Percentiles rank a stretch among this genome's conserved stretches.
These are phyloP conservation scores for Hypocryptadius cinnamomeus DNA, from an alignment of 2,113 vertebrate genomes.

Conservation along the genomic window DNA sequence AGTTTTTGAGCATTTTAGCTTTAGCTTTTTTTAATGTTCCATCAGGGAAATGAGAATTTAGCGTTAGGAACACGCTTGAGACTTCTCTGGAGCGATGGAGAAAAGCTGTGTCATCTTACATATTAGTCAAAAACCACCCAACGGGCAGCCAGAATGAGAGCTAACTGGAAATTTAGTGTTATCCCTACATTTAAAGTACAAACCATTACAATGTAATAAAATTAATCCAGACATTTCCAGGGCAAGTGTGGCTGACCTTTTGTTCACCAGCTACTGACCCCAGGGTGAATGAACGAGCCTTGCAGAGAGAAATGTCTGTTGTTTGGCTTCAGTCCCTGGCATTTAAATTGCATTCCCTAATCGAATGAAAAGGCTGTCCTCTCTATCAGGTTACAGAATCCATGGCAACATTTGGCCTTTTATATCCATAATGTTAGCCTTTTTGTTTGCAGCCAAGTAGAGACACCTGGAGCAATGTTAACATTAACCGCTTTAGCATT, in stretches of 20 bases:
- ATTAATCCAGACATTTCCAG: slow-evolving; percentile 84
- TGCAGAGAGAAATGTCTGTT: slow-evolving; percentile 76
- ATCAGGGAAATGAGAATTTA: background rate
- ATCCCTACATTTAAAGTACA: slow-evolving; percentile 74
- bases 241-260: slow-evolving; percentile 81
- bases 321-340: slow-evolving; percentile 80
- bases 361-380: slow-evolving; percentile 81
- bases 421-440: slow-evolving; percentile 82
- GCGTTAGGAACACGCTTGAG: background rate
- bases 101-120: slow-evolving; percentile 44
- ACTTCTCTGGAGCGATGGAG: background rate
- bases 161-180: slow-evolving; percentile 71
- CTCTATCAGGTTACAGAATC: slow-evolving; percentile 84
- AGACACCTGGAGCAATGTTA: slow-evolving; percentile 82
- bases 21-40: background rate
- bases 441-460: slow-evolving; percentile 78
- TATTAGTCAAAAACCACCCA: slow-evolving; percentile 50
- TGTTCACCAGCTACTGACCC: slow-evolving; percentile 80
- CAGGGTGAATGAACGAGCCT: slow-evolving; percentile 74
- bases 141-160: slow-evolving; percentile 55
- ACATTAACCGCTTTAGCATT: slow-evolving; percentile 80
- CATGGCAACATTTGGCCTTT: slow-evolving; percentile 85
- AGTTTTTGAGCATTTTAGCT: background rate
- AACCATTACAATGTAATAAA: slow-evolving; percentile 80
- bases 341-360: slow-evolving; percentile 84